Evolutionary conservation across 2,113 vertebrate species (phyloP), one percentile per base, ranked within the genome.

Genomic region (Oncorhynchus mykiss): DNA sequence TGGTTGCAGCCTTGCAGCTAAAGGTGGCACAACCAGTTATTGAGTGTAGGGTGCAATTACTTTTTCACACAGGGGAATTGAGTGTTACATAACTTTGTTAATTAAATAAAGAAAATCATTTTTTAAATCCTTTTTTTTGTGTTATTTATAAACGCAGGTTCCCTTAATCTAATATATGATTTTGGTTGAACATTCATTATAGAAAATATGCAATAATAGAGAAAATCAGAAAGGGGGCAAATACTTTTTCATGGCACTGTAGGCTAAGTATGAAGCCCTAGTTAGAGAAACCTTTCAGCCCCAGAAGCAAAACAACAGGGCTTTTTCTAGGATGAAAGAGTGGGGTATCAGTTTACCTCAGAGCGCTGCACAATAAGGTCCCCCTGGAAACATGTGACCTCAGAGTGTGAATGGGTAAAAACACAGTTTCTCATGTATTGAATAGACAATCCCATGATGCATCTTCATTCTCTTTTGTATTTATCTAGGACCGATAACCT

Each of bases 261-360:
- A 66, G 80, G 59, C 77, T 84, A 65, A 73, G 51, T 75, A 49
- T 71, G 71, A 72, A 82, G 82, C 77, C 67, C 78, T 78, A 73
- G 76, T 70, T 73, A 57, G 62, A 34, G 39, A 20, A 67, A 70
- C 57, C 72, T 73, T 76, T 78, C 73, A 54, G 68, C 64, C 57
- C 59, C 72, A 3, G 74, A 29, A 85, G 78, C 66, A 71, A 83
- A 90, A 86, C 76, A 85, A 88, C 78, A 76, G 84, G 77, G 76
- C 79, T 79, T 88, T 84, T 85, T 81, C 78, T 5, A 62, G 81
- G 80, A 85, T 89, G 83, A 92, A 90, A 91, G 81, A 79, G 48
- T 27, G 71, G 71, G 29, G 86, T 88, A 73, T 93, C 88, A 70
- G 48, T 86, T 92, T 93, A 88, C 89, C 73, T 62, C 48, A 45